Evolutionary conservation across 2,888 invertebrate genomes (phyloP).

Genomic region (Drosophila vallismaia): DNA sequence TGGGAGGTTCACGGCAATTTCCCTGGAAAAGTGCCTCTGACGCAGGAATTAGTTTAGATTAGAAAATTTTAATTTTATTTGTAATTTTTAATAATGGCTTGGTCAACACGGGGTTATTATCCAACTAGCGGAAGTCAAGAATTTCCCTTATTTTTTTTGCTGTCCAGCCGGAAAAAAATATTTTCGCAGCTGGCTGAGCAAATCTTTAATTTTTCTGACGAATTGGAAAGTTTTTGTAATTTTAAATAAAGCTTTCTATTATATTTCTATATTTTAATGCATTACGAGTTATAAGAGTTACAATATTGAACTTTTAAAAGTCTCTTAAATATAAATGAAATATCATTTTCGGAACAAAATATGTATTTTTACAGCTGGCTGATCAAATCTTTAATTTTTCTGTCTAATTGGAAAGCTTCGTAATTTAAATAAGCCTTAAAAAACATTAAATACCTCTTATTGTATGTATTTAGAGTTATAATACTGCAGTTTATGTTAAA

Average conservation of each 20-base stretch:
- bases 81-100: constrained; percentile 5
- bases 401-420: too few relatives aligned
- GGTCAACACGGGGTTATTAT: constrained; percentile 4
- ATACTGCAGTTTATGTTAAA: too few relatives aligned
- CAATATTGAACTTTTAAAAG: too few relatives aligned
- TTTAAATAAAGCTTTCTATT: constrained; percentile 4
- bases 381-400: too few relatives aligned
- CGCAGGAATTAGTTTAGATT: constrained; percentile 29
- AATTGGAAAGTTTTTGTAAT: constrained; percentile 16
- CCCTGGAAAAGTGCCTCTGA: constrained; percentile 7
- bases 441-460: too few relatives aligned
- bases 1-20: constrained; percentile 32
- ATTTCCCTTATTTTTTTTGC: neutral
- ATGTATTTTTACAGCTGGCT: too few relatives aligned
- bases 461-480: too few relatives aligned
- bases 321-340: too few relatives aligned
- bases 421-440: too few relatives aligned
- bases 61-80: too few relatives aligned
- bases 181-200: constrained; percentile 4
- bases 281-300: neutral
- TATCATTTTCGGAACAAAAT: too few relatives aligned
- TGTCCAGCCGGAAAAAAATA: constrained; percentile 6
- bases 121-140: neutral
- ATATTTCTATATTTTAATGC: neutral
- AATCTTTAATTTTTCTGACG: constrained; percentile 10